These are phyloP conservation scores for Sarcophaga peregrina DNA, from an alignment of 1,140 invertebrate genomes.

Conservation along the genomic window DNA sequence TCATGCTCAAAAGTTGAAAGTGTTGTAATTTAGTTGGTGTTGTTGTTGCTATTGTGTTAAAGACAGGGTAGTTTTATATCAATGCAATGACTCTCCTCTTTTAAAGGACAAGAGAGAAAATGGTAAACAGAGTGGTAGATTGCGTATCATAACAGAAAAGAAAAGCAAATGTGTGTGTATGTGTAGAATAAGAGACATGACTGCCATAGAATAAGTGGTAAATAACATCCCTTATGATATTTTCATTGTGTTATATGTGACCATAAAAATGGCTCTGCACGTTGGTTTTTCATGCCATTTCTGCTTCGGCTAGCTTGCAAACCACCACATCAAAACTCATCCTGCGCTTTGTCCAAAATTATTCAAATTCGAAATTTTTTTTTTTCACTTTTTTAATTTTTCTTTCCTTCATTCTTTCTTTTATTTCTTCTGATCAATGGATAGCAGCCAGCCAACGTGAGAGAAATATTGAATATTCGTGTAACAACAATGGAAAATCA, in stretches of 20 bases:
- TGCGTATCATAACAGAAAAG: neutral
- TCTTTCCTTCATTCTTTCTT: neutral
- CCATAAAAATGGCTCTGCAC: constrained; percentile 10
- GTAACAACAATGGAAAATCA: too few species aligned
- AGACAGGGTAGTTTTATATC: neutral
- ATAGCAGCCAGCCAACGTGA: constrained; percentile 14
- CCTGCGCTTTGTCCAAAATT: neutral
- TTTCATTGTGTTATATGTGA: neutral
- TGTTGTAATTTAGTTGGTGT: neutral
- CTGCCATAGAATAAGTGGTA: too few species aligned
- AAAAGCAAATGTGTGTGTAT: neutral
- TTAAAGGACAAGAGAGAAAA: neutral
- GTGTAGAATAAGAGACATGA: too few species aligned
- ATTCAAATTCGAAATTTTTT: too few species aligned
- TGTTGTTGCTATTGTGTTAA: neutral
- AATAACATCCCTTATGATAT: neutral
- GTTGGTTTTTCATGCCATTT: too few species aligned
- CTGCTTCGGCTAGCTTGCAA: neutral
- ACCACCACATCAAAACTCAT: neutral
- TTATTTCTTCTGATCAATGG: constrained; percentile 17
- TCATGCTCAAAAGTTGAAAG: constrained; percentile 2
- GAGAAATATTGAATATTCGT: neutral
- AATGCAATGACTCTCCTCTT: neutral
- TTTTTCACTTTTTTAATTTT: neutral
- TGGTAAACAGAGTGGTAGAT: neutral